Evolutionary conservation across 2,888 invertebrate genomes (phyloP), one percentile per base, ranked within the genome.

Genomic region (Lapara coniferarum): DNA sequence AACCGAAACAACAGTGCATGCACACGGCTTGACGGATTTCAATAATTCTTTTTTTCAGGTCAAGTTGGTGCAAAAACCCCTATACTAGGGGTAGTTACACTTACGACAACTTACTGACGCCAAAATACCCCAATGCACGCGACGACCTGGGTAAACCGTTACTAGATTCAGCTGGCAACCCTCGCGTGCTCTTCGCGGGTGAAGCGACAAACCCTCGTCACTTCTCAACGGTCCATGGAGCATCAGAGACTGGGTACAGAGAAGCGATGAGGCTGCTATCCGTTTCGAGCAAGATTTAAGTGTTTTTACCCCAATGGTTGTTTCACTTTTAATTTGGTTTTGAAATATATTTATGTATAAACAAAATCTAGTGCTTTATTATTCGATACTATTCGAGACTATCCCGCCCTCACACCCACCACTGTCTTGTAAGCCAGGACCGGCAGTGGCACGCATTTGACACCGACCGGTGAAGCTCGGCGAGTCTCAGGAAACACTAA

Each of bases 151-250:
- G 94, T 0, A 85, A 88, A 67, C 96, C 97, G 0, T 82, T 97
- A 2, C 71, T 80, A 0, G 90, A 94, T 77, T 78, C 82, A 8
- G 81, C 85, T 52, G 92, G 91, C 0, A 85, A 81, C 19, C 94
- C 94, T 25, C 82, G 91, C 0, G 83, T 95, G 0, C 80, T 95
- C n/a, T 96, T 96, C 85, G 95, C 95, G 0, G 96, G 96, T 0
- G 95, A 95, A 78, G 95, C 95, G 0, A 95, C 95, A 0, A 78
- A 89, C 1, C 49, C 63, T 0, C 92, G 89, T 25, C 96, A 94
- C 78, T 97, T 94, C 83, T 95, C 96, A 0, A 96, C 97, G 0
- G 96, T 96, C 0, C 97, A 97, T 78, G 97, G 97, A 0, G 97
- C 97, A 0, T 87, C 95, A 0, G 96, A 96, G 74, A 93, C 95